Evolutionary conservation across 2,888 invertebrate species (phyloP).

Genomic region (Slavum lentiscoides): DNA sequence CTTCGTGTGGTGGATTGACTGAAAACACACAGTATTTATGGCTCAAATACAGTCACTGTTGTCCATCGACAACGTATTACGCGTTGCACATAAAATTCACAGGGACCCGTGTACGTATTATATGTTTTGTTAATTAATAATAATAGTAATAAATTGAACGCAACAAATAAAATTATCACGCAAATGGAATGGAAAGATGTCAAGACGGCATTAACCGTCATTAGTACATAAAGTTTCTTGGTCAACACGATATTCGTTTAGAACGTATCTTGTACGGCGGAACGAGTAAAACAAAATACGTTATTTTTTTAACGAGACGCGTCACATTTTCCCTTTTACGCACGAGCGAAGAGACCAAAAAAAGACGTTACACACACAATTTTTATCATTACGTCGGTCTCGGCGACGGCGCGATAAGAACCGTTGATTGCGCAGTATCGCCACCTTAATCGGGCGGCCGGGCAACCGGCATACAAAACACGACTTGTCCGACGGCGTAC

Average conservation of each 20-base stretch:
- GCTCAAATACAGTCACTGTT: too few species aligned
- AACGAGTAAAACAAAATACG: neutral
- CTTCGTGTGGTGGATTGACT: too few species aligned
- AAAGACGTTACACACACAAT: too few species aligned
- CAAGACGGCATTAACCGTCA: slow-evolving; percentile 36
- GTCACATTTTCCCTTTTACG: too few species aligned
- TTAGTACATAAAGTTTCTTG: slow-evolving; percentile 12
- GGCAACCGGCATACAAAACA: too few species aligned
- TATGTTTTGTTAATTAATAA: neutral
- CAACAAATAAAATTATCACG: slow-evolving; percentile 32
- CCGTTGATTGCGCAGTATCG: too few species aligned
- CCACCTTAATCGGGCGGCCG: too few species aligned
- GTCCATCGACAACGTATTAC: neutral
- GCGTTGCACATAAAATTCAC: neutral
- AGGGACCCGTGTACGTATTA: neutral
- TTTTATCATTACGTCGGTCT: too few species aligned
- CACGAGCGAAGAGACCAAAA: too few species aligned
- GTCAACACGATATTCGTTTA: slow-evolving; percentile 17
- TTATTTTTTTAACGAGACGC: too few species aligned
- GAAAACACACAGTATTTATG: neutral
- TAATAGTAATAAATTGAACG: neutral
- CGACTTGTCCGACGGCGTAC: too few species aligned
- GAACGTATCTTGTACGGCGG: neutral
- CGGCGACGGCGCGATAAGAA: too few species aligned
- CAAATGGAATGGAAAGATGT: slow-evolving; percentile 21